A percentile compares a stretch with the other conserved stretches of the same genome.
phyloP scores from a whole-genome alignment of 2,888 invertebrate genomes.

The Lysandra bellargus region DNA sequence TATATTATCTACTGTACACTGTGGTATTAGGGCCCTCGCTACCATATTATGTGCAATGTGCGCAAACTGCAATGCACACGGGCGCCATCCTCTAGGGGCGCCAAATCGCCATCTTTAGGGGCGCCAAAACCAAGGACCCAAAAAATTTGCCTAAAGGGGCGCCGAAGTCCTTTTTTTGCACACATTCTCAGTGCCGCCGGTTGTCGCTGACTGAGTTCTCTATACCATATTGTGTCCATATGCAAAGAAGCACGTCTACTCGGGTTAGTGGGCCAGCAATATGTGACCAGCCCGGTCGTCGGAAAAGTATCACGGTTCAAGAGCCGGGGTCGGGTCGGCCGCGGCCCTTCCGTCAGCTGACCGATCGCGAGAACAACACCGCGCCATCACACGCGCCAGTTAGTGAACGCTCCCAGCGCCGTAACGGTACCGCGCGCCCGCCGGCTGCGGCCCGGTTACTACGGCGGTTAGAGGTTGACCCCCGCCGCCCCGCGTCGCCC shows the following conservation, averaged over 20 bases:
- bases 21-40: too few species aligned
- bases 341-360: slow-evolving; percentile 4
- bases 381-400: neutral
- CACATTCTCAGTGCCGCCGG: too few species aligned
- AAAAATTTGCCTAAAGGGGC: too few species aligned
- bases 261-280: neutral
- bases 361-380: neutral
- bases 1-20: too few species aligned
- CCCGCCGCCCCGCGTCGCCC: neutral
- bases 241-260: neutral
- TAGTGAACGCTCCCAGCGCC: neutral
- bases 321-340: neutral
- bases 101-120: too few species aligned
- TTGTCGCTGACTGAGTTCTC: neutral
- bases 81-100: too few species aligned
- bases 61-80: too few species aligned
- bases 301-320: neutral
- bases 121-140: too few species aligned
- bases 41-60: too few species aligned
- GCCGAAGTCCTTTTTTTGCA: too few species aligned
- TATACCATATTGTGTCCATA: neutral
- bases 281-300: neutral
- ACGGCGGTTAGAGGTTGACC: neutral
- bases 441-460: neutral
- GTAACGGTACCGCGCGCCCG: slow-evolving; percentile 10